Percentiles rank a stretch among this genome's conserved stretches.
These are phyloP conservation scores for Chaenodraco wilsoni DNA, from an alignment of 2,797 vertebrate genomes.

Conservation along the genomic window DNA sequence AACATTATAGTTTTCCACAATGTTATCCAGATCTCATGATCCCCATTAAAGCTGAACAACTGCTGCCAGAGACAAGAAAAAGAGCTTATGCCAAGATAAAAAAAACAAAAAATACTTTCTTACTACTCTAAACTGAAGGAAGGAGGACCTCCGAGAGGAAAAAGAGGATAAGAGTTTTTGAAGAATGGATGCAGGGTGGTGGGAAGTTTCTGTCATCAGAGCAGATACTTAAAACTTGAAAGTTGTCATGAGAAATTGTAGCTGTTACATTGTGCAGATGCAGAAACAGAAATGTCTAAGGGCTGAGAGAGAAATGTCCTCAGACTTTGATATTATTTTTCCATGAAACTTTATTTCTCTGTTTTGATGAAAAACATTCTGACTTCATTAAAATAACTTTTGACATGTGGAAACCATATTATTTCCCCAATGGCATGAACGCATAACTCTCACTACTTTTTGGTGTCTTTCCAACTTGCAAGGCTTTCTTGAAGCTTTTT, in stretches of 20 bases:
- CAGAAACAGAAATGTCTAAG: constrained; percentile 43
- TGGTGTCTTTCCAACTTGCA: constrained; percentile 19
- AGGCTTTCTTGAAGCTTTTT: constrained; percentile 18
- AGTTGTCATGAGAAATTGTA: constrained; percentile 51
- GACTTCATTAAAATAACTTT: constrained; percentile 34
- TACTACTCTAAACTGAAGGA: constrained; percentile 38
- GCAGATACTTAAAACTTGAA: constrained; percentile 52
- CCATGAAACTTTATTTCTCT: constrained; percentile 25
- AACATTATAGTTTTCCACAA: constrained; percentile 56
- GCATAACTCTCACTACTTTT: constrained; percentile 3
- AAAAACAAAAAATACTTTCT: constrained; percentile 32
- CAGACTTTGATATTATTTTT: constrained; percentile 22
- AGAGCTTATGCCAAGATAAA: constrained; percentile 26
- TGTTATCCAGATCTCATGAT: constrained; percentile 55
- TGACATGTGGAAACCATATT: constrained; percentile 53
- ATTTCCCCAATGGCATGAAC: constrained; percentile 18
- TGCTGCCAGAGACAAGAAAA: constrained; percentile 47
- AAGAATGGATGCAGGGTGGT: constrained; percentile 67
- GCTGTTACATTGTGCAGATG: constrained; percentile 66
- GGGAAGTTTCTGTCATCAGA: constrained; percentile 71
- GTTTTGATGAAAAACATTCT: constrained; percentile 43
- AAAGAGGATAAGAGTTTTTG: constrained; percentile 48
- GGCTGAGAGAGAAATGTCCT: constrained; percentile 39
- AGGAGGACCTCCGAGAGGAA: constrained; percentile 43
- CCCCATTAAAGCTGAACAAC: constrained; percentile 54